phyloP scores from a whole-genome alignment of 2,888 invertebrate species.

The Girardia tigrina region DNA sequence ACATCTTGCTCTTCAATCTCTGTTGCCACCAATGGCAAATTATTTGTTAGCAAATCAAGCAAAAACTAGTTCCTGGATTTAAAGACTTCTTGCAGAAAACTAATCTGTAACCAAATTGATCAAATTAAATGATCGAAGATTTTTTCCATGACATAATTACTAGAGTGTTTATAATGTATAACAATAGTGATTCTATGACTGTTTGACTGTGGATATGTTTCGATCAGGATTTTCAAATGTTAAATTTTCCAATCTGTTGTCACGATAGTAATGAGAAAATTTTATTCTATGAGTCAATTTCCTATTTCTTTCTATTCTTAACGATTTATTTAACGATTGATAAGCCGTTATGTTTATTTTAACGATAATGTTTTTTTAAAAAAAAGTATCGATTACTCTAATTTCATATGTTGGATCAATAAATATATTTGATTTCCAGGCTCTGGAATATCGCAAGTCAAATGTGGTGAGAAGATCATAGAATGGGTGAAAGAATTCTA shows the following conservation, averaged over 20 bases:
- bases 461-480: too few species aligned
- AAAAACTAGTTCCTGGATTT: constrained; percentile 14
- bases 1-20: neutral
- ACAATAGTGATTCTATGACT: constrained; percentile 1
- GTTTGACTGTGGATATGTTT: constrained; percentile 11
- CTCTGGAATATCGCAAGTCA: too few species aligned
- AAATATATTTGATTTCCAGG: constrained; percentile 23
- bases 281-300: constrained; percentile 11
- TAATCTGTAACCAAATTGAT: neutral
- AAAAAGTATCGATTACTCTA: constrained; percentile 13
- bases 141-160: constrained; percentile 14
- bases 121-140: neutral
- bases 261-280: constrained; percentile 7
- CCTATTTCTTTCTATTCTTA: constrained; percentile 19
- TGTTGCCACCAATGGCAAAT: neutral
- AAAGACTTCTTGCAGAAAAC: neutral
- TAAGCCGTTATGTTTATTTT: constrained; percentile 3
- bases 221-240: constrained; percentile 12
- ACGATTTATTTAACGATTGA: constrained; percentile 23
- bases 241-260: constrained; percentile 9
- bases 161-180: constrained; percentile 12
- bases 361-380: constrained; percentile 20
- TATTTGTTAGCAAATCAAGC: neutral
- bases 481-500: too few species aligned
- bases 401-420: constrained; percentile 23